phyloP scores from a whole-genome alignment of 2,888 invertebrate species.

The Stenolophus ochropezus region DNA sequence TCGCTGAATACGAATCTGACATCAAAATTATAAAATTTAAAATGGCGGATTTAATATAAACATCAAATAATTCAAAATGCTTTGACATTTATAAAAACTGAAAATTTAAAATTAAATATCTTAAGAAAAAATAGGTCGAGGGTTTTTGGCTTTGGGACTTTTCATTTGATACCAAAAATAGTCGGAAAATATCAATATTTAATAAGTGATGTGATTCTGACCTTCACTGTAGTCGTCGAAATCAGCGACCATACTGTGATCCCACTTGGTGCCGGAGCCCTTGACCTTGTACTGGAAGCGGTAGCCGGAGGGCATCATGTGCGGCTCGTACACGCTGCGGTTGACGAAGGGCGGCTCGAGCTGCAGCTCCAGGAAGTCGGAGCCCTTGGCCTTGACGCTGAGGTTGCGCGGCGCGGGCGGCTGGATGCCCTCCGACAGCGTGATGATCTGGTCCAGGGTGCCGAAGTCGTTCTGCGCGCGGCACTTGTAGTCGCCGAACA shows the following conservation, averaged over 20 bases:
- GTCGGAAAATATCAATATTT: too few relatives aligned
- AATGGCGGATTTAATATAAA: too few relatives aligned
- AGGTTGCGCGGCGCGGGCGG: constrained; percentile 73
- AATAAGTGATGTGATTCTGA: neutral
- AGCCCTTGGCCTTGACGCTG: constrained; percentile 65
- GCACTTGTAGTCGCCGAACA: constrained; percentile 76
- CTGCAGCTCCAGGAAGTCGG: constrained; percentile 67
- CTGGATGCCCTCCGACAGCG: constrained; percentile 74
- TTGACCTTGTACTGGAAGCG: constrained; percentile 66
- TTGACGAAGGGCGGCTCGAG: constrained; percentile 66
- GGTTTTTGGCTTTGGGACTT: too few relatives aligned
- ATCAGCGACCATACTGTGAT: constrained; percentile 14
- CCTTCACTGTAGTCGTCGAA: constrained; percentile 29
- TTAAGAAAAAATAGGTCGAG: too few relatives aligned
- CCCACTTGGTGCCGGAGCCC: constrained; percentile 47
- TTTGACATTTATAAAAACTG: too few relatives aligned
- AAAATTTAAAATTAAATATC: too few relatives aligned
- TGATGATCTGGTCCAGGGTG: constrained; percentile 73
- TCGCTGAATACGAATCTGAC: too few relatives aligned
- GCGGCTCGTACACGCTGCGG: constrained; percentile 62
- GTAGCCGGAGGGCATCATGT: constrained; percentile 67
- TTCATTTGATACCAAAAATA: too few relatives aligned
- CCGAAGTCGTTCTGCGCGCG: constrained; percentile 75
- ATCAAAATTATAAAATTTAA: too few relatives aligned
- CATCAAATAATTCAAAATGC: too few relatives aligned